Evolutionary conservation across 2,113 vertebrate species (phyloP).

Genomic region (Entosphenus tridentatus): DNA sequence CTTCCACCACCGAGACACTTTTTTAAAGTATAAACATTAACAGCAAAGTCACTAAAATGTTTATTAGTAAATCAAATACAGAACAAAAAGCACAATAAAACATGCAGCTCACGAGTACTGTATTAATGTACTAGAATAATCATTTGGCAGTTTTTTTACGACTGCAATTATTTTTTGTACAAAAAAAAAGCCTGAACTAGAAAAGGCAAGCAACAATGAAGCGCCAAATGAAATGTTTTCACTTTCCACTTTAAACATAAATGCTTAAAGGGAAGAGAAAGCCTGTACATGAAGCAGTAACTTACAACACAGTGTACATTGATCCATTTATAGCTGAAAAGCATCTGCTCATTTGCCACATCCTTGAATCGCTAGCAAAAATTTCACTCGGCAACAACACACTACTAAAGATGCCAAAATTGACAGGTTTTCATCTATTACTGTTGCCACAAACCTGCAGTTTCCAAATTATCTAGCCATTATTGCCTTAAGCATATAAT

Average conservation of each 20-base stretch:
- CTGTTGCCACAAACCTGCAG: too few relatives aligned
- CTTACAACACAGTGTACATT: too few relatives aligned
- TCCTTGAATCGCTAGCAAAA: too few relatives aligned
- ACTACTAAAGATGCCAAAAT: too few relatives aligned
- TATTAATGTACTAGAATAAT: not conserved
- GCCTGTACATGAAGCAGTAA: too few relatives aligned
- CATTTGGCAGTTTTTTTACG: not conserved
- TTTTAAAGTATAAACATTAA: not conserved
- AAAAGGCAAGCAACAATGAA: not conserved
- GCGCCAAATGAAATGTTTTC: not conserved
- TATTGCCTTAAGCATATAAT: too few relatives aligned
- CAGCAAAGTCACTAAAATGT: not conserved
- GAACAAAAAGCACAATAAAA: not conserved
- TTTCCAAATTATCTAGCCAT: too few relatives aligned
- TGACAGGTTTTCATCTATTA: too few relatives aligned
- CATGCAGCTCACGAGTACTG: not conserved
- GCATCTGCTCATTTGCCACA: too few relatives aligned
- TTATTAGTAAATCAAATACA: slow-evolving; percentile 5
- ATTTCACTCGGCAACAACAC: too few relatives aligned
- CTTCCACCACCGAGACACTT: not conserved
- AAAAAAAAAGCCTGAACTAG: not conserved
- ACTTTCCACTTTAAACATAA: not conserved
- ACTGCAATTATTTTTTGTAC: not conserved
- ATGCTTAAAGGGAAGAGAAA: too few relatives aligned
- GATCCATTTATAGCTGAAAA: too few relatives aligned